phyloP scores from a whole-genome alignment of 2,113 vertebrate species.

The Fulmarus glacialis region DNA sequence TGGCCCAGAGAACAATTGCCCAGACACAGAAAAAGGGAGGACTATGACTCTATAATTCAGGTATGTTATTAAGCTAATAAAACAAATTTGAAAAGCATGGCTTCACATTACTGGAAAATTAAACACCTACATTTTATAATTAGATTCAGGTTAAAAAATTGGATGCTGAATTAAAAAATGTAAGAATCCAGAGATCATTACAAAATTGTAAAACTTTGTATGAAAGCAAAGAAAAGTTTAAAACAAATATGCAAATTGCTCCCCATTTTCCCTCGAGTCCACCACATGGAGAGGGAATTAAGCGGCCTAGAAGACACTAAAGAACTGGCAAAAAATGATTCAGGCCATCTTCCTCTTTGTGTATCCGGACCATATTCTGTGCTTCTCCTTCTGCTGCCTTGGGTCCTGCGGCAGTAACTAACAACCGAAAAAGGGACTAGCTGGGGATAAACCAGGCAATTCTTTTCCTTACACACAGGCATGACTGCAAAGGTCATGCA shows the following conservation, averaged over 20 bases:
- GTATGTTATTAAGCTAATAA: not conserved
- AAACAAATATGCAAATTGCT: not conserved
- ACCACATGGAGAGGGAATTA: not conserved
- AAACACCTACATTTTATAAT: not conserved
- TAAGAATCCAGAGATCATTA: not conserved
- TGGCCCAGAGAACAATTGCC: not conserved
- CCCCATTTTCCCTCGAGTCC: not conserved
- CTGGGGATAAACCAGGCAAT: not conserved
- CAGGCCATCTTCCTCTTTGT: not conserved
- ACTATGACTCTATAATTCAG: not conserved
- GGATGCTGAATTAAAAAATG: not conserved
- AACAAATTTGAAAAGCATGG: not conserved
- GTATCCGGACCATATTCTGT: not conserved
- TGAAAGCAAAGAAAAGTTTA: not conserved
- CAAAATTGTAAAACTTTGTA: not conserved
- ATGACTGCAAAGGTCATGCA: not conserved
- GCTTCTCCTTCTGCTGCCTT: not conserved
- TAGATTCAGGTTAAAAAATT: not conserved
- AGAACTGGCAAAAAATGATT: not conserved
- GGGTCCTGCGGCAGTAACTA: not conserved
- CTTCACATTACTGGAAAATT: not conserved
- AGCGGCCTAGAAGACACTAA: not conserved
- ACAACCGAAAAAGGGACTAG: rapidly evolving
- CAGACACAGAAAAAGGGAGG: not conserved
- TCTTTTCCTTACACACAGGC: not conserved